Percentiles rank a stretch among this genome's conserved stretches.
These are phyloP conservation scores for Quadroppia sp. DNA, from an alignment of 2,888 invertebrate species.

Conservation along the genomic window DNA sequence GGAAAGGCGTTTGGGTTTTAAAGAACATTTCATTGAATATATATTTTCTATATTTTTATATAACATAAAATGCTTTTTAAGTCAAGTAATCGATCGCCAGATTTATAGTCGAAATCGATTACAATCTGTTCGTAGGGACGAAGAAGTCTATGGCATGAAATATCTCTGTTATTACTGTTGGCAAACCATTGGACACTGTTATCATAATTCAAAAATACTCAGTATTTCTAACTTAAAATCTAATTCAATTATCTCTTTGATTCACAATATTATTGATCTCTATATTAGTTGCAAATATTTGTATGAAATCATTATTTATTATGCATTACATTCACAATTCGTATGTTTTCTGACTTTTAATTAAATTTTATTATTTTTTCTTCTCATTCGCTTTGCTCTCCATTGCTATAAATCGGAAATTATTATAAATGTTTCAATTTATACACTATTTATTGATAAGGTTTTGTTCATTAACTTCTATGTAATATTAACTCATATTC, in stretches of 20 bases:
- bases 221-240: background rate
- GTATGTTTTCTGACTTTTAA: background rate
- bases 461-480: background rate
- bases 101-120: conserved; percentile 24
- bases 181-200: background rate
- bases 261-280: no score
- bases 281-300: no score
- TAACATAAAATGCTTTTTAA: conserved; percentile 15
- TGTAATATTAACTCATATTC: no score
- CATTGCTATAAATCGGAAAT: background rate
- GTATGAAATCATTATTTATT: no score
- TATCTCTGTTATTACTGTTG: background rate
- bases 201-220: conserved; percentile 1
- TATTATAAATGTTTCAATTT: background rate
- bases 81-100: conserved; percentile 5
- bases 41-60: conserved; percentile 17
- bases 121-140: background rate
- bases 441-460: background rate
- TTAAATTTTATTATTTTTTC: background rate
- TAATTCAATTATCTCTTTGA: no score
- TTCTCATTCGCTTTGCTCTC: background rate
- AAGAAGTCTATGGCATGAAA: background rate
- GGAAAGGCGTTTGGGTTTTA: background rate
- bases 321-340: no score
- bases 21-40: background rate